Conservation (phyloP, 2,113 vertebrate species). For the Macrotis lagotis region DNA sequence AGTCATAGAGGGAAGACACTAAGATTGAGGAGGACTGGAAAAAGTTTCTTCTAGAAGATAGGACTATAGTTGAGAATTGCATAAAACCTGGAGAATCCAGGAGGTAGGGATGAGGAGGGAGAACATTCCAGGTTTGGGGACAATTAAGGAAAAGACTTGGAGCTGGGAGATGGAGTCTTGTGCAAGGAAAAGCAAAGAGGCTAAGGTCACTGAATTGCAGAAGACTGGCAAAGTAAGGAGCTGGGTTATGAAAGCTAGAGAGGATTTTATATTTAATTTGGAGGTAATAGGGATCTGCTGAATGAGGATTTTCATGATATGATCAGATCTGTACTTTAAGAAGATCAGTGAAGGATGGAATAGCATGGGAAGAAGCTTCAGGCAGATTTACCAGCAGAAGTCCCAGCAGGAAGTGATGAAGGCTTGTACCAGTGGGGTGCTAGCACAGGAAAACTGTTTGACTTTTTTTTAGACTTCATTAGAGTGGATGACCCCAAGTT, state of each 20-base stretch:
- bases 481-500: not conserved
- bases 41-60: not conserved
- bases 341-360: no score
- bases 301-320: not conserved
- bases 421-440: not conserved
- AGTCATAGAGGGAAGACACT: not conserved
- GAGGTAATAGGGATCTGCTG: not conserved
- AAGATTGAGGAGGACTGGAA: not conserved
- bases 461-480: not conserved
- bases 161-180: not conserved
- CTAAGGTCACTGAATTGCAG: not conserved
- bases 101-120: not conserved
- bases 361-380: not conserved
- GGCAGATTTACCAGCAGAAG: not conserved
- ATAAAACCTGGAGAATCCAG: not conserved
- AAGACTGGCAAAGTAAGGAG: not conserved
- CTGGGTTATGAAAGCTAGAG: not conserved
- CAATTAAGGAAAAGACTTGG: not conserved
- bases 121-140: not conserved
- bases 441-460: conserved; percentile 15
- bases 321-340: not conserved
- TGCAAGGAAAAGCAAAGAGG: not conserved
- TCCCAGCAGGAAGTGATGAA: not conserved
- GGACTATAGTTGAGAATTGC: not conserved
- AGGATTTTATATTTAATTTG: not conserved